A percentile compares a stretch with the other conserved stretches of the same genome.
Evolutionary conservation across 1,140 invertebrate species (phyloP).

Genomic region (Acromyrmex echinatior): DNA sequence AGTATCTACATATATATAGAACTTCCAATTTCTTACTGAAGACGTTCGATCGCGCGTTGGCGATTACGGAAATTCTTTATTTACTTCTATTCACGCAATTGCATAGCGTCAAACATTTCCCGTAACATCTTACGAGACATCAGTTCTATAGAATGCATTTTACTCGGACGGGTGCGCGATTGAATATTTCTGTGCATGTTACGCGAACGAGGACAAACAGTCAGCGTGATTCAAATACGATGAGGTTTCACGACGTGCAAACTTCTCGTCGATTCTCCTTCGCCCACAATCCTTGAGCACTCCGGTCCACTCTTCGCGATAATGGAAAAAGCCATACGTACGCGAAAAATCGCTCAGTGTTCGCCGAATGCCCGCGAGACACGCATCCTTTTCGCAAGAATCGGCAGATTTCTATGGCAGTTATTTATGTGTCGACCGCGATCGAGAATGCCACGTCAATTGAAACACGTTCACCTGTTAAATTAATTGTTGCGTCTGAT

Average conservation of each 20-base stretch:
- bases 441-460: slow-evolving; percentile 46
- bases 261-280: slow-evolving; percentile 55
- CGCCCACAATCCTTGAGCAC: slow-evolving; percentile 69
- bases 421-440: not conserved
- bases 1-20: not conserved
- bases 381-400: not conserved
- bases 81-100: not conserved
- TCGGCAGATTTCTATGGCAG: slow-evolving; percentile 14
- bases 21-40: not conserved
- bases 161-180: slow-evolving; percentile 1
- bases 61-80: slow-evolving; percentile 33
- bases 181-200: slow-evolving; percentile 55
- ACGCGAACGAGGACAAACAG: slow-evolving; percentile 58
- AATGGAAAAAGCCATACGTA: slow-evolving; percentile 70
- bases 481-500: slow-evolving; percentile 8
- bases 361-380: slow-evolving; percentile 48
- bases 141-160: slow-evolving; percentile 31
- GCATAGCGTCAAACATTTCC: slow-evolving; percentile 17
- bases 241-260: slow-evolving; percentile 67
- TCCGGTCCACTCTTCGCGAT: slow-evolving; percentile 67
- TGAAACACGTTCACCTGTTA: not conserved
- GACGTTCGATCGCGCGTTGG: not conserved
- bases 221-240: slow-evolving; percentile 66
- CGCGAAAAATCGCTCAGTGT: slow-evolving; percentile 72
- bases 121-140: slow-evolving; percentile 25